These are phyloP conservation scores for Microtus oregoni DNA, from an alignment of 2,113 vertebrate species.

Conservation along the genomic window DNA sequence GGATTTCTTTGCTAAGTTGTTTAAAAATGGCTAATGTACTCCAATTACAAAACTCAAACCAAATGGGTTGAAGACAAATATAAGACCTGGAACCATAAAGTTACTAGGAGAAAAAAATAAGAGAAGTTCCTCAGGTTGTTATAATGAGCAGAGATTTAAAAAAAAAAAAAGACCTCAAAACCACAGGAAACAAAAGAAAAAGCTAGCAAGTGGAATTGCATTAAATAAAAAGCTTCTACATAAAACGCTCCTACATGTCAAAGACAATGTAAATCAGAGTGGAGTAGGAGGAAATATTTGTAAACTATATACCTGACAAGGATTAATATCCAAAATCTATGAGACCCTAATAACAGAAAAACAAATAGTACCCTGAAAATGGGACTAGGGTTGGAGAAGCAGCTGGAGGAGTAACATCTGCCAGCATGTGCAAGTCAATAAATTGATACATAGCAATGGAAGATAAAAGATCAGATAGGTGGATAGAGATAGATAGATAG, in stretches of 20 bases:
- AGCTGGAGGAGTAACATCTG: background rate
- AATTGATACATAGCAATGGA: background rate
- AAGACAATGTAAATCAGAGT: background rate
- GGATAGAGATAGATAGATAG: background rate
- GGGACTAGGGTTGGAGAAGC: background rate
- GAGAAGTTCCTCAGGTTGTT: background rate
- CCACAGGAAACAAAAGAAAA: background rate
- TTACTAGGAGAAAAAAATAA: background rate
- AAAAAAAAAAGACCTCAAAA: background rate
- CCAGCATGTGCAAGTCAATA: background rate
- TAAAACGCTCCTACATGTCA: background rate
- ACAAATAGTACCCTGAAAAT: background rate
- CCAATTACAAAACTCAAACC: background rate
- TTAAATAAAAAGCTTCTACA: background rate
- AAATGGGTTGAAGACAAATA: background rate
- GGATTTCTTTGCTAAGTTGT: constrained; percentile 12
- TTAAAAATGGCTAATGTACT: background rate
- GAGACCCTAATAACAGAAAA: background rate
- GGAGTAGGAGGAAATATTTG: background rate
- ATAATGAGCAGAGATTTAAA: background rate
- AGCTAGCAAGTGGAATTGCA: background rate
- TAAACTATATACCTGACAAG: background rate
- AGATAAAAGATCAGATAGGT: background rate
- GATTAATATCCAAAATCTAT: background rate
- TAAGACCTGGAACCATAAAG: background rate